phyloP scores from a whole-genome alignment of 92 coral and sea anemone genomes.

The Epizoanthus scotinus region DNA sequence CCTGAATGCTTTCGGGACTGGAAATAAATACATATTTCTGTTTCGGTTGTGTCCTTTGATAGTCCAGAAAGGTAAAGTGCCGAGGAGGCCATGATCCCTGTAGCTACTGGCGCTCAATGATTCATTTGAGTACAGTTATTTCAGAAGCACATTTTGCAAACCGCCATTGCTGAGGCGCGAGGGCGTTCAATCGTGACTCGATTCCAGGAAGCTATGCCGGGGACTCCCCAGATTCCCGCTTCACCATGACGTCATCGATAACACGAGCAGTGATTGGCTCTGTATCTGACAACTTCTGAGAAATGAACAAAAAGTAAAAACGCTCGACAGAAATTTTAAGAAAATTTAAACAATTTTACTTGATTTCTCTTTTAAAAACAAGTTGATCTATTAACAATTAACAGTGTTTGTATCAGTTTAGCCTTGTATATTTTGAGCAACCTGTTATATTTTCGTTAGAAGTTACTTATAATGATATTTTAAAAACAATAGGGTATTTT shows the following conservation, averaged over 20 bases:
- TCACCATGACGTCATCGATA: slow-evolving; percentile 16
- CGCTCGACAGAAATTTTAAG: not conserved
- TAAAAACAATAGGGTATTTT: slow-evolving; percentile 25
- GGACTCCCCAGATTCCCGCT: slow-evolving; percentile 24
- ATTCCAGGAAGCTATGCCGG: slow-evolving; percentile 20
- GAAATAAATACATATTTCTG: slow-evolving; percentile 20
- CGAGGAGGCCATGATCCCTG: not conserved
- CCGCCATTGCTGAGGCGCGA: not conserved
- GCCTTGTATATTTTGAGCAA: no score
- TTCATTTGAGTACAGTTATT: not conserved
- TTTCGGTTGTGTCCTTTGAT: slow-evolving; percentile 23
- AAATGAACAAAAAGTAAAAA: not conserved
- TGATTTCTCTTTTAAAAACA: not conserved
- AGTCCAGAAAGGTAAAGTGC: slow-evolving; percentile 18
- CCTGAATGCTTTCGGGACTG: slow-evolving; percentile 29
- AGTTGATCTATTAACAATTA: no score
- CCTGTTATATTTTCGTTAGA: no score
- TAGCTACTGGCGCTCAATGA: not conserved
- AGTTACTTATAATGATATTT: no score
- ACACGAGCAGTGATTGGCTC: no score
- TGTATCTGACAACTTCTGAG: no score
- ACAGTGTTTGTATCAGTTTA: no score
- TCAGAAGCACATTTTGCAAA: not conserved
- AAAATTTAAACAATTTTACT: not conserved
- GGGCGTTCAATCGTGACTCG: not conserved